Evolutionary conservation across 2,113 vertebrate genomes (phyloP).

Genomic region (Sporophila hypoxantha): DNA sequence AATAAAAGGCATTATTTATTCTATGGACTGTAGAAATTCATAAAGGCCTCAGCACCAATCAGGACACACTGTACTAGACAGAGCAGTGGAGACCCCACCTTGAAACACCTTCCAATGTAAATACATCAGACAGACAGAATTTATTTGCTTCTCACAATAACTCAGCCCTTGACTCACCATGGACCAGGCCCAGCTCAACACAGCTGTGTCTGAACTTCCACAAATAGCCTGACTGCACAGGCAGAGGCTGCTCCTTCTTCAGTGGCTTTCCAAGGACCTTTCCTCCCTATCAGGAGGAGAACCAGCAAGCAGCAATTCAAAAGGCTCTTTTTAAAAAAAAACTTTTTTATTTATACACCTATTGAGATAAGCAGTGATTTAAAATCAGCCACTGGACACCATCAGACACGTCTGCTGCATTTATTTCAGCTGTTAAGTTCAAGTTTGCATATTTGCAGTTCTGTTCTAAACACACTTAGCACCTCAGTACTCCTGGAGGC

Average conservation of each 20-base stretch:
- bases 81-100: background rate
- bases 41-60: background rate
- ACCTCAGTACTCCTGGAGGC: background rate
- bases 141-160: background rate
- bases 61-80: background rate
- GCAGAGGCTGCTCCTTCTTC: background rate
- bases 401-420: background rate
- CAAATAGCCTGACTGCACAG: background rate
- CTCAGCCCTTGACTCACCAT: background rate
- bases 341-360: background rate
- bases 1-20: background rate
- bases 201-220: background rate
- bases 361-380: background rate
- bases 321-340: background rate
- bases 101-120: background rate
- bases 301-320: background rate
- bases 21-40: background rate
- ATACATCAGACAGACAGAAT: constrained; percentile 7
- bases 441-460: background rate
- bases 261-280: background rate
- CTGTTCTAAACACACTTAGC: background rate
- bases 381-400: background rate
- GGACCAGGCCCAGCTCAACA: background rate
- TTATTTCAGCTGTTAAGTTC: background rate
- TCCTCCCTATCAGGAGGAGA: background rate